Percentiles rank a stretch among this genome's conserved stretches.
Evolutionary conservation across 1,140 invertebrate species (phyloP).

Genomic region (Octopus sinensis): DNA sequence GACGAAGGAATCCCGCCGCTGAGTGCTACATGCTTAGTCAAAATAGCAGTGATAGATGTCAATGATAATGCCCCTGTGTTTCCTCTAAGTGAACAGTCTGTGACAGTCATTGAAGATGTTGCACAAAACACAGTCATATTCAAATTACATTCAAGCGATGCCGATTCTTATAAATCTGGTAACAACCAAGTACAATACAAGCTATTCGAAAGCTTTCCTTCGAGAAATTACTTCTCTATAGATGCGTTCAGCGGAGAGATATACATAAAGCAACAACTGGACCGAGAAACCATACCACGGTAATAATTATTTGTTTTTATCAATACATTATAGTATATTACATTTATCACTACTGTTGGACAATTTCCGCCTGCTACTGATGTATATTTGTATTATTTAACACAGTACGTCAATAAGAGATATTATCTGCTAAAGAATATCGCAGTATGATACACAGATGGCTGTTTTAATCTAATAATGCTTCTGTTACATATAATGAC

Average conservation of each 20-base stretch:
- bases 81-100: slow-evolving; percentile 64
- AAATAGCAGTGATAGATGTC: slow-evolving; percentile 38
- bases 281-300: neutral
- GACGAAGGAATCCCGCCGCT: slow-evolving; percentile 22
- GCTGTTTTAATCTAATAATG: too few species aligned
- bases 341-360: too few species aligned
- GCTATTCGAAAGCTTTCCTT: neutral
- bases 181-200: neutral
- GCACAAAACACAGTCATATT: slow-evolving; percentile 71
- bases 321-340: too few species aligned
- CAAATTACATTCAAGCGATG: slow-evolving; percentile 48
- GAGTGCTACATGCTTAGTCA: slow-evolving; percentile 30
- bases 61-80: slow-evolving; percentile 49
- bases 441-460: too few species aligned
- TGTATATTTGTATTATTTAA: too few species aligned
- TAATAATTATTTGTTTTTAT: neutral
- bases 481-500: too few species aligned
- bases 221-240: neutral
- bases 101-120: slow-evolving; percentile 83
- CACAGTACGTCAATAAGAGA: too few species aligned
- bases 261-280: neutral
- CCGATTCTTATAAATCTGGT: slow-evolving; percentile 60
- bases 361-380: too few species aligned
- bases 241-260: neutral
- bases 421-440: too few species aligned